A percentile compares a stretch with the other conserved stretches of the same genome.
phyloP scores from a whole-genome alignment of 2,113 vertebrate genomes.

The Ondatra zibethicus region DNA sequence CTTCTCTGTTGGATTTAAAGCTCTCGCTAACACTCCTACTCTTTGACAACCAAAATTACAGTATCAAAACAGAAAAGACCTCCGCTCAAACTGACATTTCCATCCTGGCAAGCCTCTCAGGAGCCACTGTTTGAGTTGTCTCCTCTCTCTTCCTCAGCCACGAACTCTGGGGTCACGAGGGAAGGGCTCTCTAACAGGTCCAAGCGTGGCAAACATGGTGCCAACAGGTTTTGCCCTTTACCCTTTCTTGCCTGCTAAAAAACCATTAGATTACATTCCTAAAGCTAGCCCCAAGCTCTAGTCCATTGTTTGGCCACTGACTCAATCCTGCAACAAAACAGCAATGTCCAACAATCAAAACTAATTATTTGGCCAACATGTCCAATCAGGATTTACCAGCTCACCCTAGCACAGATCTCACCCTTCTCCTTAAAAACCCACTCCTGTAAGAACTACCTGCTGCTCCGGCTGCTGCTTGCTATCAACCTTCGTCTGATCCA shows the following conservation, averaged over 20 bases:
- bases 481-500: not conserved
- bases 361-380: not conserved
- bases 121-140: not conserved
- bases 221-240: not conserved
- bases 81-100: slow-evolving; percentile 36
- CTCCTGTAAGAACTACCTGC: not conserved
- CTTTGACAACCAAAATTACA: slow-evolving; percentile 23
- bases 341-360: not conserved
- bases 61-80: slow-evolving; percentile 54
- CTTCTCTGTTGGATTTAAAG: slow-evolving; percentile 42
- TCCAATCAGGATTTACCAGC: not conserved
- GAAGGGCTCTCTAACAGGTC: not conserved
- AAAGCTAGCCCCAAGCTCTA: not conserved
- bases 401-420: not conserved
- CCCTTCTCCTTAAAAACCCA: not conserved
- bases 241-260: not conserved
- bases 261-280: not conserved
- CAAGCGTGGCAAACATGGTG: not conserved
- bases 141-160: not conserved
- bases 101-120: not conserved
- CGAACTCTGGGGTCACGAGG: not conserved
- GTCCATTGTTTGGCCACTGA: not conserved
- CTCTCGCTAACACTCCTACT: slow-evolving; percentile 39
- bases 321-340: not conserved
- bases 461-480: not conserved